These are phyloP conservation scores for Syngnathus acus DNA, from an alignment of 2,797 vertebrate species.

Conservation along the genomic window DNA sequence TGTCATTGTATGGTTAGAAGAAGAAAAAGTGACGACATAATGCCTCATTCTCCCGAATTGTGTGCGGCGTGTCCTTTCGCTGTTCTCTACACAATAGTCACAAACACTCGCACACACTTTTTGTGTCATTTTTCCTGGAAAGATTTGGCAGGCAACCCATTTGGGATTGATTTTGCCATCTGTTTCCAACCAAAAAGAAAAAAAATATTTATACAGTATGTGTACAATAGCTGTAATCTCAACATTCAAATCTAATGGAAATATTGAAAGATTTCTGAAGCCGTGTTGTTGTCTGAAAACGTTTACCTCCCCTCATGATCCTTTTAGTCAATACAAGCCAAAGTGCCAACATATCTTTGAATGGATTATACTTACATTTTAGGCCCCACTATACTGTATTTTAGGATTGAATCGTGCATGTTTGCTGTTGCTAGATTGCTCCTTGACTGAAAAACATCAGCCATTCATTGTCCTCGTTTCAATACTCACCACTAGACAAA, in stretches of 20 bases:
- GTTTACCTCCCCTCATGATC: too few relatives aligned
- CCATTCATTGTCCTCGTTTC: background rate
- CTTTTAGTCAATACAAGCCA: background rate
- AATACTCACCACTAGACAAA: background rate
- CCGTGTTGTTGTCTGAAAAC: too few relatives aligned
- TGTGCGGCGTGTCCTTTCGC: conserved; percentile 37
- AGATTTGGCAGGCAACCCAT: conserved; percentile 4
- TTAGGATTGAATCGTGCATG: background rate
- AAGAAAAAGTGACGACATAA: conserved; percentile 36
- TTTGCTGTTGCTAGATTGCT: background rate
- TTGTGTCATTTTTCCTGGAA: conserved; percentile 36
- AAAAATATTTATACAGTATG: background rate
- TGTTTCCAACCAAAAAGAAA: too few relatives aligned
- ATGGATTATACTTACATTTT: background rate
- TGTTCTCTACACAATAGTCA: conserved; percentile 40
- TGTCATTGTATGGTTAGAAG: conserved; percentile 41
- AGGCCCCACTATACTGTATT: background rate
- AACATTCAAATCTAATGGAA: background rate
- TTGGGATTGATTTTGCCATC: too few relatives aligned
- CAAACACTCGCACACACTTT: conserved; percentile 16
- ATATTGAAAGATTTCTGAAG: background rate
- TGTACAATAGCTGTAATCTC: background rate
- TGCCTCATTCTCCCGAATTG: conserved; percentile 45
- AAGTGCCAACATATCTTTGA: background rate
- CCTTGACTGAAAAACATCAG: background rate